Base-by-base conservation (phyloP, 35 echinoderm and acorn worm species). In the Acanthaster planci region DNA sequence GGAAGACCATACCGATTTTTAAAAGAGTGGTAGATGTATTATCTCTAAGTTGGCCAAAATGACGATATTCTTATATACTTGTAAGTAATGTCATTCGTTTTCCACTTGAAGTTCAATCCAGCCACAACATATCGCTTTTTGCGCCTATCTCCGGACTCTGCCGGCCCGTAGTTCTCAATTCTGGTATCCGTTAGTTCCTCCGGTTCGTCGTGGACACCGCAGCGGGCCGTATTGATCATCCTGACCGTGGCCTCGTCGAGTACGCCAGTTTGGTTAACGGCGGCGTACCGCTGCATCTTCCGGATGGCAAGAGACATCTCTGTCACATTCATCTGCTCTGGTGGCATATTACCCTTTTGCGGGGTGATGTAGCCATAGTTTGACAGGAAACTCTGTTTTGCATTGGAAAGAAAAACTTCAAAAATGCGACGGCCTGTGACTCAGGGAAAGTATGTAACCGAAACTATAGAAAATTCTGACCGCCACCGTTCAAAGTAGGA, bases 31-130 rank as follows among this genome's bases (percentile, higher is more conserved):
- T n/a, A n/a, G n/a, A n/a, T n/a, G n/a, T n/a, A n/a, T n/a, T n/a
- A n/a, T n/a, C n/a, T n/a, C n/a, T n/a, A n/a, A n/a, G n/a, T n/a
- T n/a, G n/a, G n/a, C n/a, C 42, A 47, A 47, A 47, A 47, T 6
- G 42, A 47, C 12, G 42, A 47, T 47, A 47, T 47, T 12, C 42
- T n/a, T n/a, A n/a, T n/a, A 12, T 47, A 47, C 42, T 47, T 47
- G 42, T 47, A 47, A 12, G 42, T 47, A 12, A 47, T 47, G 42
- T 47, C 42, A 47, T 52, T 87, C 47, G 81, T 82, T 12, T 87
- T 82, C 90, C 90, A 92, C 38, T 17, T 75, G 77, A 82, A 87
- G 26, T 51, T 52, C 21, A 76, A 51, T 36, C 89, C 89, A 12
- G 83, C 84, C 15, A 79, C 76, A 1, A 12, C 80, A 55, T 87